Base-by-base conservation (phyloP, 2,113 vertebrate genomes). In the Strigops habroptila region DNA sequence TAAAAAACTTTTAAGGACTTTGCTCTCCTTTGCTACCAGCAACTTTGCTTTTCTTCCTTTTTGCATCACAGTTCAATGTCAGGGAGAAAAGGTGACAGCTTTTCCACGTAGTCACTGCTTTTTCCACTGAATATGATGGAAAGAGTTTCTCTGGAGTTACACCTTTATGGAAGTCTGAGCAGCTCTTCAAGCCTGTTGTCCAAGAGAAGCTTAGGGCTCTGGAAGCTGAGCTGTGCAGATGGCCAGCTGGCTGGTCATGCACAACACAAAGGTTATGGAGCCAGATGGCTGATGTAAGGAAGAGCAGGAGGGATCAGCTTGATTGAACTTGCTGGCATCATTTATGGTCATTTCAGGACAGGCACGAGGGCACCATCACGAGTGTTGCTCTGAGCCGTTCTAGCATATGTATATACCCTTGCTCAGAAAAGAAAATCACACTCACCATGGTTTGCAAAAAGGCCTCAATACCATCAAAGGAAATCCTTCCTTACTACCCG, bases 281-380 rank as follows among this genome's bases (percentile, higher is more conserved):
- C 52, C 91, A 84, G 84, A 78, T 86, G 96, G 94, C 51, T 84
- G 73, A 35, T 89, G 81, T 79, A 80, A 62, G 88, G 23, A 51
- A 75, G 28, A 85, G 75, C 84, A 94, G 70, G 46, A 23, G 21
- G 62, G n/a, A 86, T 18, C 77, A 89, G 94, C 35, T 13, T 62
- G 69, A 39, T 18, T 82, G 82, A 65, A 70, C 70, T 27, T 3
- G 1, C 75, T 91, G 91, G 74, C 71, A 87, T 55, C 2, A 4
- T 4, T 46, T 83, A 69, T 3, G 2, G 78, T 14, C 74, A 62
- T 43, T 43, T 63, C 78, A 89, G 94, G 89, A 87, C 91, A 95
- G 86, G 68, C 80, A 82, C 0, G 3, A 76, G 63, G 63, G 81
- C 81, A 76, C 41, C 48, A 57, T 10, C 39, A 5, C 1, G 4